These are phyloP conservation scores for Bubo blakistoni DNA, from an alignment of 2,113 vertebrate species.

Conservation along the genomic window DNA sequence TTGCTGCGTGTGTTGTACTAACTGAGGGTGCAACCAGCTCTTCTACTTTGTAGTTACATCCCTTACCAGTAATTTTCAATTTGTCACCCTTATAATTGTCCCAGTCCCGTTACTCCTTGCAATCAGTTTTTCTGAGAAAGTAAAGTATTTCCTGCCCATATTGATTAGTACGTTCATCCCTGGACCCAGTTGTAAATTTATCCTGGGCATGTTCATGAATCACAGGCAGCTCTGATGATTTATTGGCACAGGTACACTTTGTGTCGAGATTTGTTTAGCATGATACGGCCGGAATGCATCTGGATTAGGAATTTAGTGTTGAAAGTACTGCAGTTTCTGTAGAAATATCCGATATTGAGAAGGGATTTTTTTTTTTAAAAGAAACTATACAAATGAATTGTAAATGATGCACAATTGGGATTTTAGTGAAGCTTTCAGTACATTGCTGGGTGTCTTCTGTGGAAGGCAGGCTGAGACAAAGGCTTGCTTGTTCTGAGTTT, in stretches of 20 bases:
- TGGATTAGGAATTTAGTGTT: background rate
- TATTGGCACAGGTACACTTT: background rate
- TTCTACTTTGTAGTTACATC: background rate
- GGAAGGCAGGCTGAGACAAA: background rate
- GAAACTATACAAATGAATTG: background rate
- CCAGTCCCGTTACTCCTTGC: background rate
- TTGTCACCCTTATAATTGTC: background rate
- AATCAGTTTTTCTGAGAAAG: background rate
- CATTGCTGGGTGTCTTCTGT: background rate
- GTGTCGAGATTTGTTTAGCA: background rate
- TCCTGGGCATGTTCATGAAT: background rate
- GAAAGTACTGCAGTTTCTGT: background rate
- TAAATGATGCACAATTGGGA: background rate
- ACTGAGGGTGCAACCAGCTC: background rate
- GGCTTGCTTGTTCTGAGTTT: background rate
- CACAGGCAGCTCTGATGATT: background rate
- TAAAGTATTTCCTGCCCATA: background rate
- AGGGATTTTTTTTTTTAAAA: background rate
- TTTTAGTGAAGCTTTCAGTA: background rate
- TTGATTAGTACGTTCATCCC: background rate
- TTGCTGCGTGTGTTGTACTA: accelerated
- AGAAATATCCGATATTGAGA: background rate
- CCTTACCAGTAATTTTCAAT: background rate
- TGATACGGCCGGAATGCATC: background rate
- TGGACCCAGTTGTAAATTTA: background rate